phyloP scores from a whole-genome alignment of 2,797 vertebrate genomes.

The Anguilla megastoma region DNA sequence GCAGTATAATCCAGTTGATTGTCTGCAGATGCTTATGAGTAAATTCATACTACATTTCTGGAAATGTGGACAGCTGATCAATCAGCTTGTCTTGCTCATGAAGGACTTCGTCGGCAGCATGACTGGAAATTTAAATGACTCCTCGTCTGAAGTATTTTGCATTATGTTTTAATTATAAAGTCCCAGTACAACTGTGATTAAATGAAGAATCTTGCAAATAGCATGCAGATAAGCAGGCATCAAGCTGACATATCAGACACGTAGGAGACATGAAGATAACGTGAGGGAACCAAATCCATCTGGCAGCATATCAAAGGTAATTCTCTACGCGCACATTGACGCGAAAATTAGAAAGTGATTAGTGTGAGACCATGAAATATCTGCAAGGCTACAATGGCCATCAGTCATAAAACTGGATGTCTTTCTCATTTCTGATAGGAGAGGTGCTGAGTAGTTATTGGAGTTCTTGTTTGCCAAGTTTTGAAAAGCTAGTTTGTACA shows the following conservation, averaged over 20 bases:
- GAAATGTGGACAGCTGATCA: background rate
- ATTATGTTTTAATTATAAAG: constrained; percentile 28
- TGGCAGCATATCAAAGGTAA: constrained; percentile 22
- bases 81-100: background rate
- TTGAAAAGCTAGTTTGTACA: background rate
- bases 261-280: constrained; percentile 18
- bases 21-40: background rate
- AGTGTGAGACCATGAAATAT: constrained; percentile 32
- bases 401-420: constrained; percentile 2
- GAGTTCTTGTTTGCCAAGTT: background rate
- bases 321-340: constrained; percentile 17
- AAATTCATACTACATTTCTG: background rate
- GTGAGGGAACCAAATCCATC: constrained; percentile 10
- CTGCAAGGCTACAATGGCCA: constrained; percentile 32
- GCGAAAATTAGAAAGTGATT: constrained; percentile 37
- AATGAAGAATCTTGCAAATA: constrained; percentile 1
- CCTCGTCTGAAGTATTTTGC: constrained; percentile 12
- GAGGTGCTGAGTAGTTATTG: background rate
- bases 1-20: background rate
- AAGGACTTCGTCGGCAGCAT: background rate
- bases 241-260: constrained; percentile 16
- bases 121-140: background rate
- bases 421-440: background rate
- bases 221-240: background rate
- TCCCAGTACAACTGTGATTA: constrained; percentile 3